Base-by-base conservation (phyloP, 2,888 invertebrate species). In the Heteromyza rotundicornis region DNA sequence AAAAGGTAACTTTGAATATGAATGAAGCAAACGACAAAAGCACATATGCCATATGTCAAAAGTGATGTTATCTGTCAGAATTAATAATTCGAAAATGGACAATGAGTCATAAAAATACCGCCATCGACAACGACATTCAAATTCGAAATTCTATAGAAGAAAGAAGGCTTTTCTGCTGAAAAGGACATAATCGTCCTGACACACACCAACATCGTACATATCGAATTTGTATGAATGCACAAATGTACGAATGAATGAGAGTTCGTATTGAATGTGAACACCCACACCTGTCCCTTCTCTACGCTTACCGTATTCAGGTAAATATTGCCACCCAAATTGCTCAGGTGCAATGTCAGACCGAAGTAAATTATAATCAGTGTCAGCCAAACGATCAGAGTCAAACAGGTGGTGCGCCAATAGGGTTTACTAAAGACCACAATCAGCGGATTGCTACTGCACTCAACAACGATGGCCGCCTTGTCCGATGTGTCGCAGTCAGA, bases 361-460 rank as follows among this genome's bases (percentile, higher is more conserved):
- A 92, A 92, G 79, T 92, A 92, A 1, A 90, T 89, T 53, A 92
- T 86, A 63, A 92, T 90, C 77, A 91, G 87, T 24, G 88, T 86
- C 77, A 91, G 89, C 92, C 92, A 92, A 55, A 89, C 86, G 27
- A 90, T 75, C 70, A 90, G 88, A 20, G 90, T 84, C 60, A 90
- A 87, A 20, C 90, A 82, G 0, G 92, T 91, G 65, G 88, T 89
- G 73, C 87, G 89, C 68, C 89, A 83, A 72, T 91, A 86, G 64
- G 83, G 80, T 35, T 89, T 88, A 73, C 85, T 87, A 76, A 91
- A 90, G 1, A 92, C 85, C 76, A 91, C 88, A 32, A 86, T 69
- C 1, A 90, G 84, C 54, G 88, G 88, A 59, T 85, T 86, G 22
- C 69, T 68, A 22, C 85, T 82, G 16, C 57, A 32, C 8, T n/a